A percentile compares a stretch with the other conserved stretches of the same genome.
phyloP scores from a whole-genome alignment of 1,140 invertebrate species.

The Bicyclus anynana region DNA sequence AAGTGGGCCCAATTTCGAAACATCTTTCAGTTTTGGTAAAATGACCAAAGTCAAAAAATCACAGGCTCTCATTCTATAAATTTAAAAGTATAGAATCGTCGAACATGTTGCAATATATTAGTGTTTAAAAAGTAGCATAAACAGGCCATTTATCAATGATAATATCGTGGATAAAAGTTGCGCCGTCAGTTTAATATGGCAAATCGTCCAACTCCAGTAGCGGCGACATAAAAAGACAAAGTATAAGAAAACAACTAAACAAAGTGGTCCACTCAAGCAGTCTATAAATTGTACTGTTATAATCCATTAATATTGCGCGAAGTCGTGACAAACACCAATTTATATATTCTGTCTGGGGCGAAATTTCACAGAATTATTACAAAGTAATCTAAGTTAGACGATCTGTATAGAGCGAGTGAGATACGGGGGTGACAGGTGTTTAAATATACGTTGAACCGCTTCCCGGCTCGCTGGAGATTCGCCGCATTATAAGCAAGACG shows the following conservation, averaged over 20 bases:
- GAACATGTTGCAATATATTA: no score
- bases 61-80: no score
- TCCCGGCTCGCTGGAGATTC: constrained; percentile 43
- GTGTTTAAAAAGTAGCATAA: no score
- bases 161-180: neutral
- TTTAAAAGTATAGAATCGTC: no score
- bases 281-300: constrained; percentile 31
- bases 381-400: constrained; percentile 73
- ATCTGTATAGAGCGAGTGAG: constrained; percentile 37
- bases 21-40: no score
- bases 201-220: neutral
- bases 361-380: constrained; percentile 52
- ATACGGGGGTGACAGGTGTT: constrained; percentile 64
- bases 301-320: constrained; percentile 54
- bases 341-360: constrained; percentile 55
- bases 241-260: constrained; percentile 41
- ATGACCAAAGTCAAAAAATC: no score
- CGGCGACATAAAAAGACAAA: constrained; percentile 12
- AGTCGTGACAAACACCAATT: constrained; percentile 58
- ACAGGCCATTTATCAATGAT: no score
- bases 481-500: constrained; percentile 41
- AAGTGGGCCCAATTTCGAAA: no score
- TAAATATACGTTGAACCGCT: constrained; percentile 56
- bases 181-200: neutral
- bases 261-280: constrained; percentile 37